Evolutionary conservation across 2,797 vertebrate genomes (phyloP).

Genomic region (Balearica regulorum): DNA sequence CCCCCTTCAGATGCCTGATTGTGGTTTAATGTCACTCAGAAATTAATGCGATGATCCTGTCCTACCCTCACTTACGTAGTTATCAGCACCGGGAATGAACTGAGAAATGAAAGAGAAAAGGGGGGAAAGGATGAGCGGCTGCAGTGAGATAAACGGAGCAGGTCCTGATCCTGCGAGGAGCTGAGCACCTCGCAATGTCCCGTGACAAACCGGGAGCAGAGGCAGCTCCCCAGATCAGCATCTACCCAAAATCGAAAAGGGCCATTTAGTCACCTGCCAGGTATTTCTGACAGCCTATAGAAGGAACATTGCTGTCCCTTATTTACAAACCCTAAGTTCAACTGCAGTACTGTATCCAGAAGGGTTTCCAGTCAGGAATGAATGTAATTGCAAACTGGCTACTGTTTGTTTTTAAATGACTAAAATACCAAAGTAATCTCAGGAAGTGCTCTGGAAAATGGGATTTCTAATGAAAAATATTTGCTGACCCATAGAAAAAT

Average conservation of each 20-base stretch:
- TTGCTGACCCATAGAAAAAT: slow-evolving; percentile 46
- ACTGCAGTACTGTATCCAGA: background rate
- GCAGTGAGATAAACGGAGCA: background rate
- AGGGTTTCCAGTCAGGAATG: background rate
- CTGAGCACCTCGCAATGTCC: background rate
- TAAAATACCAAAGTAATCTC: slow-evolving; percentile 37
- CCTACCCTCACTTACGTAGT: background rate
- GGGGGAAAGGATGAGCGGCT: background rate
- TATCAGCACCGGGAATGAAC: background rate
- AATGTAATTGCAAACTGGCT: background rate
- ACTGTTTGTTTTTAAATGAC: slow-evolving; percentile 13
- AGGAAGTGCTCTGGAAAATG: slow-evolving; percentile 25
- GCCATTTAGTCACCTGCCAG: background rate
- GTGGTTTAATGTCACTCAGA: background rate
- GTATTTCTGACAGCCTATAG: background rate
- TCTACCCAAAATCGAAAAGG: background rate
- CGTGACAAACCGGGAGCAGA: background rate
- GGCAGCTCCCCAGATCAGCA: background rate
- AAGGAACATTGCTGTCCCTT: background rate
- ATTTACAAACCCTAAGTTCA: background rate
- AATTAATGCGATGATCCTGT: background rate
- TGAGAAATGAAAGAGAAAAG: background rate
- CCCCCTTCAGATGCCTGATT: background rate
- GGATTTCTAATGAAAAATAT: slow-evolving; percentile 51
- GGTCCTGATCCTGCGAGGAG: background rate